A percentile compares a stretch with the other conserved stretches of the same genome.
These are phyloP conservation scores for Arge pagana DNA, from an alignment of 2,888 invertebrate genomes.

Conservation along the genomic window DNA sequence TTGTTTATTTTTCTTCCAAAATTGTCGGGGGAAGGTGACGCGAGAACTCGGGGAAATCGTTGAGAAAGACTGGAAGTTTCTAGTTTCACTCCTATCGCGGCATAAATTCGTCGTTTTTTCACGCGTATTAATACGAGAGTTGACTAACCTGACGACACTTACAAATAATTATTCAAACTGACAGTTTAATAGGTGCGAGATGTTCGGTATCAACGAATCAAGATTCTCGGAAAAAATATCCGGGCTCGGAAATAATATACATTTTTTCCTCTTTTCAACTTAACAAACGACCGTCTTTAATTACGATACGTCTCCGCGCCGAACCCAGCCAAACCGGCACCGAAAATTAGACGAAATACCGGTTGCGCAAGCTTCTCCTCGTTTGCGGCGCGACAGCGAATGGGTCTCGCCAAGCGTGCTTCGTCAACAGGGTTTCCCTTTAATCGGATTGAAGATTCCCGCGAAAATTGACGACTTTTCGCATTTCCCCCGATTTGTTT, in stretches of 20 bases:
- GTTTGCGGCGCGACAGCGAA: no score
- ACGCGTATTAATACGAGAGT: constrained; percentile 15
- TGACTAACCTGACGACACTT: constrained; percentile 9
- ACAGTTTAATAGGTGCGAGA: constrained; percentile 22
- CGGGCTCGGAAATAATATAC: not conserved
- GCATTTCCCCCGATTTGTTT: no score
- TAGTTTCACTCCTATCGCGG: constrained; percentile 6
- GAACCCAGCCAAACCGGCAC: no score
- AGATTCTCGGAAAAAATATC: constrained; percentile 9
- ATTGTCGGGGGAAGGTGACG: no score
- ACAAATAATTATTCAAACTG: constrained; percentile 20
- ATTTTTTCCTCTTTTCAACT: not conserved
- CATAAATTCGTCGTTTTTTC: not conserved
- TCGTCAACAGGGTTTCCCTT: no score
- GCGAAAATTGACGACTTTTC: no score
- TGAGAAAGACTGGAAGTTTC: constrained; percentile 14
- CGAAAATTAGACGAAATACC: no score
- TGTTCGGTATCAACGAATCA: constrained; percentile 17
- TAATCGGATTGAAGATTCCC: no score
- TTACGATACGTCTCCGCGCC: constrained; percentile 3
- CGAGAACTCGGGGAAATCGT: no score
- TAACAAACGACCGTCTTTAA: constrained; percentile 19
- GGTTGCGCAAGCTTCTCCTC: no score
- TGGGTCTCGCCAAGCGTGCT: no score
- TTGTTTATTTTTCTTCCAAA: no score